These are phyloP conservation scores for Neolamprologus modestus DNA, from an alignment of 2,113 vertebrate genomes.

Conservation along the genomic window DNA sequence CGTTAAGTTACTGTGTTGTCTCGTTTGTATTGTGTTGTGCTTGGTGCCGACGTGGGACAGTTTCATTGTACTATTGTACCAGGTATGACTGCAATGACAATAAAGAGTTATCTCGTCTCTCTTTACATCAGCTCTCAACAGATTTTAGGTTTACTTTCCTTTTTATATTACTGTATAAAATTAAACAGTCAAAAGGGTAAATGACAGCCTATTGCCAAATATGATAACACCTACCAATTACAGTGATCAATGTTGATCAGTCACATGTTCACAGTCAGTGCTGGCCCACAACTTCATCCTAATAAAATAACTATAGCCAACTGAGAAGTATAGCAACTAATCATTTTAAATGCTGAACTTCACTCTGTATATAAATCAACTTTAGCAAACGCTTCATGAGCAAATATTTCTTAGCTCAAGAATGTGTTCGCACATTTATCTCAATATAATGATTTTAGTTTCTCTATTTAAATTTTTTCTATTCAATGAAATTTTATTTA, in stretches of 20 bases:
- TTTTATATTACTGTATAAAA: background rate
- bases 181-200: background rate
- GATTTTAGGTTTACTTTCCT: background rate
- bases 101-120: background rate
- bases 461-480: background rate
- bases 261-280: background rate
- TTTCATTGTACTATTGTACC: background rate
- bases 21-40: background rate
- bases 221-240: background rate
- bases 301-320: background rate
- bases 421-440: background rate
- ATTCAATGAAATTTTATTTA: background rate
- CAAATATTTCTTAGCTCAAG: background rate
- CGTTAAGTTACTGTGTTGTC: background rate
- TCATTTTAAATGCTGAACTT: background rate
- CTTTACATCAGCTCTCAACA: background rate
- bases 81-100: background rate
- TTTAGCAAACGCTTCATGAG: background rate
- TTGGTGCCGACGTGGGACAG: background rate
- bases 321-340: background rate
- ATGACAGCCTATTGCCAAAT: background rate
- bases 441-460: background rate
- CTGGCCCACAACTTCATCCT: background rate
- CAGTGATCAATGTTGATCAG: background rate
- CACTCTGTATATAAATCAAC: background rate